A percentile compares a stretch with the other conserved stretches of the same genome.
Evolutionary conservation across 2,797 vertebrate species (phyloP).

Genomic region (Lemur catta): DNA sequence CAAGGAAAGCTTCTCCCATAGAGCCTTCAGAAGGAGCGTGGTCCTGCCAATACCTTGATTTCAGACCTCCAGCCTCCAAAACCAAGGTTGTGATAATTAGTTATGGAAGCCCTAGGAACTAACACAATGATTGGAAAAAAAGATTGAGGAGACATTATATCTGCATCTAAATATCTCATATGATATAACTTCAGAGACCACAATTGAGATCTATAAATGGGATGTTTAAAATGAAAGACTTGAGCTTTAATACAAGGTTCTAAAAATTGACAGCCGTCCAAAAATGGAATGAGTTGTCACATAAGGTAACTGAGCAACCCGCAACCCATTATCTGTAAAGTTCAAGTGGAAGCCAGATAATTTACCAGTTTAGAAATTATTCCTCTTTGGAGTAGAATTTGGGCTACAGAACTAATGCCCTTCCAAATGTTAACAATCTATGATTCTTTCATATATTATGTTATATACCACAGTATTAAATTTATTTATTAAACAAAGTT

Average conservation of each 20-base stretch:
- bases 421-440: background rate
- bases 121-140: background rate
- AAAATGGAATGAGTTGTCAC: background rate
- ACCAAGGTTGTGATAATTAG: background rate
- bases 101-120: background rate
- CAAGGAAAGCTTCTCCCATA: background rate
- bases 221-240: background rate
- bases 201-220: background rate
- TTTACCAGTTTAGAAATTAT: background rate
- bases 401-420: background rate
- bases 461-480: background rate
- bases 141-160: background rate
- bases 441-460: background rate
- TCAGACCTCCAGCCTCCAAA: background rate
- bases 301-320: background rate
- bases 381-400: background rate
- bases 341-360: background rate
- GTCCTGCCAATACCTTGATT: background rate
- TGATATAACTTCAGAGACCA: background rate
- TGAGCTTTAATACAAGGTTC: background rate
- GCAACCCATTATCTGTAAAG: background rate
- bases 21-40: background rate
- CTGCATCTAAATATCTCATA: background rate
- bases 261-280: background rate
- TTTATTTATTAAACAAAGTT: background rate